Evolutionary conservation across 2,888 invertebrate species (phyloP).

Genomic region (Troides aeacus): DNA sequence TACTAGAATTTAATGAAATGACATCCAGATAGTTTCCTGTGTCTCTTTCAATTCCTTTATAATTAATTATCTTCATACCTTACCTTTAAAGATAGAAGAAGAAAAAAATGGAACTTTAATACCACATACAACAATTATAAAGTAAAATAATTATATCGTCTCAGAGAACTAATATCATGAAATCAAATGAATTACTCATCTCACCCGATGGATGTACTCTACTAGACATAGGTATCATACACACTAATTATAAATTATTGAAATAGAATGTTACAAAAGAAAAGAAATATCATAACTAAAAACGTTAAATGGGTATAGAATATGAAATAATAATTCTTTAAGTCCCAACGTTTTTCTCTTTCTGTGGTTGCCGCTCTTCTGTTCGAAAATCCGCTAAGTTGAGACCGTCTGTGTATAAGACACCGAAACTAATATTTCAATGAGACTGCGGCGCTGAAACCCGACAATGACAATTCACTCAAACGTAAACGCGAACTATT

Average conservation of each 20-base stretch:
- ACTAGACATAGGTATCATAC: no score
- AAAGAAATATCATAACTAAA: neutral
- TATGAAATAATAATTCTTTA: conserved; percentile 18
- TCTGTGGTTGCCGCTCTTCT: conserved; percentile 17
- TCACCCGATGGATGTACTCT: no score
- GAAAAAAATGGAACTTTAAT: no score
- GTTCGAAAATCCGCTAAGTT: conserved; percentile 12
- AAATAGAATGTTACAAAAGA: neutral
- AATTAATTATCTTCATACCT: no score
- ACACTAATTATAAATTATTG: neutral
- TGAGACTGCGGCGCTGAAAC: conserved; percentile 64
- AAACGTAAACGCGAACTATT: conserved; percentile 76
- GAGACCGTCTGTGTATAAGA: conserved; percentile 24
- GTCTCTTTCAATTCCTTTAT: neutral
- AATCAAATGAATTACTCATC: no score
- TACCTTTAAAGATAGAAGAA: no score
- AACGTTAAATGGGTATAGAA: conserved; percentile 3
- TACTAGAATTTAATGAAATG: neutral
- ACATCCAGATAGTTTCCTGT: neutral
- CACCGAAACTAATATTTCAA: conserved; percentile 55
- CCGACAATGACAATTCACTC: conserved; percentile 77
- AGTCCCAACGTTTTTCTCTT: conserved; percentile 15
- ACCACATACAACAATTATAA: no score
- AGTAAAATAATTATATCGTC: no score
- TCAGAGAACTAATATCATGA: no score